Evolutionary conservation across 2,113 vertebrate species (phyloP), one percentile per base, ranked within the genome.

Genomic region (Cynocephalus volans): DNA sequence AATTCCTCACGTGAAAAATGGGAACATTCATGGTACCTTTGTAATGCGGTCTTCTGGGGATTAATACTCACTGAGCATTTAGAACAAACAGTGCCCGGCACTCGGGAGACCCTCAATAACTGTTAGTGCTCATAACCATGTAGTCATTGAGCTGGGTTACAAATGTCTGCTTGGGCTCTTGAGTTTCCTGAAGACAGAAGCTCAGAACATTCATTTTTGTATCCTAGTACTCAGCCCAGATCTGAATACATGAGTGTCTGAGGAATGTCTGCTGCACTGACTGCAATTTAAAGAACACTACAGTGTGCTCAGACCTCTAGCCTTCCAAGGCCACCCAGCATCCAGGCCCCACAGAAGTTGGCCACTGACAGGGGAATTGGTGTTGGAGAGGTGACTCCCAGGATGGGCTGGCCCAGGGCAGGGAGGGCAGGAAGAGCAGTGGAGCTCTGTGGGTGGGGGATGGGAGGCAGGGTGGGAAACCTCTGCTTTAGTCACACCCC

Each of bases 211-310:
- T 84, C 10, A 33, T 2, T 65, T 95, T 26, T 28, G 8, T 31
- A 17, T 89, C n/a, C 13, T 2, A n/a, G 56, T 36, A 13, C 2
- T 3, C 2, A 18, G 36, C 10, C 2, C 13, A 85, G 54, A 75
- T 52, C 24, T 1, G 9, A 17, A 50, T 36, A 50, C 13, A 26
- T 0, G 24, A 28, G 13, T n/a, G 18, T 93, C 28, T 0, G 1
- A 5, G 62, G 31, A 24, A 52, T 58, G 67, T 31, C 65, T 79
- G 76, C 31, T 52, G 52, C 90, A 18, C 13, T 26, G 14, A 80
- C 64, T 19, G 3, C 3, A 8, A 50, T 6, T 11, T 48, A 36
- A 83, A 60, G 52, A 73, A 36, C 24, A 65, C 4, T 10, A 12
- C 0, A 6, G 12, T 8, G 21, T 79, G 8, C 19, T 81, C 54